phyloP scores from a whole-genome alignment of 64 coral and sea anemone species.

The Stichodactyla mertensii region DNA sequence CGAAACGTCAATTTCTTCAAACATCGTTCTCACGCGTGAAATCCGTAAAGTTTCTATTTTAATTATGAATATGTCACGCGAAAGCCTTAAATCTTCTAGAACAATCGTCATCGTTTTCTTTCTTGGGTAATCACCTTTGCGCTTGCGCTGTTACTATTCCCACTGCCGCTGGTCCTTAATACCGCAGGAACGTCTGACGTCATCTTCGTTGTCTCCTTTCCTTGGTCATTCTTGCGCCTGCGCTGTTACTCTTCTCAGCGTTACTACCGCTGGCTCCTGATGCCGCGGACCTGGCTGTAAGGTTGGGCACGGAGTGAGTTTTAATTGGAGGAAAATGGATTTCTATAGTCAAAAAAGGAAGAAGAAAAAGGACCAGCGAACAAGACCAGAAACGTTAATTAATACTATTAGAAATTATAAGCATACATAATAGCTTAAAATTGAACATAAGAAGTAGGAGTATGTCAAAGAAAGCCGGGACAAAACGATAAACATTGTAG shows the following conservation, averaged over 20 bases:
- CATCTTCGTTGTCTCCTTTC: conserved; percentile 58
- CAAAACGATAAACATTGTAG: too few relatives aligned
- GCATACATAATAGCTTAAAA: not conserved
- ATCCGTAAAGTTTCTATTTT: too few relatives aligned
- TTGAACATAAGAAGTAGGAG: not conserved
- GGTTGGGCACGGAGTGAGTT: conserved; percentile 98
- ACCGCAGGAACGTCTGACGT: not conserved
- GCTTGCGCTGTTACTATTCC: conserved; percentile 77
- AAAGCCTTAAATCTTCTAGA: too few relatives aligned
- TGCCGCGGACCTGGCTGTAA: conserved; percentile 79
- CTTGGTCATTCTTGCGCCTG: conserved; percentile 68
- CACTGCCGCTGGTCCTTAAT: not conserved
- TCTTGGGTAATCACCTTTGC: conserved; percentile 21
- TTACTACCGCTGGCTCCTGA: conserved; percentile 38
- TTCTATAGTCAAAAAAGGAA: not conserved
- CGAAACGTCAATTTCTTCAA: too few relatives aligned
- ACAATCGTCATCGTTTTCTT: too few relatives aligned
- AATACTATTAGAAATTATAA: not conserved
- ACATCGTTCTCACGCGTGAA: too few relatives aligned
- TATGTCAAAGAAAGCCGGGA: too few relatives aligned
- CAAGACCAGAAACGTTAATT: not conserved
- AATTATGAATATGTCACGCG: too few relatives aligned
- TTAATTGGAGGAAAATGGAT: conserved; percentile 91
- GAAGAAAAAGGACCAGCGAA: not conserved
- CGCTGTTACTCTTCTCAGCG: conserved; percentile 84